Base-by-base conservation (phyloP, 2,888 invertebrate genomes). In the Druceiella hillmani region DNA sequence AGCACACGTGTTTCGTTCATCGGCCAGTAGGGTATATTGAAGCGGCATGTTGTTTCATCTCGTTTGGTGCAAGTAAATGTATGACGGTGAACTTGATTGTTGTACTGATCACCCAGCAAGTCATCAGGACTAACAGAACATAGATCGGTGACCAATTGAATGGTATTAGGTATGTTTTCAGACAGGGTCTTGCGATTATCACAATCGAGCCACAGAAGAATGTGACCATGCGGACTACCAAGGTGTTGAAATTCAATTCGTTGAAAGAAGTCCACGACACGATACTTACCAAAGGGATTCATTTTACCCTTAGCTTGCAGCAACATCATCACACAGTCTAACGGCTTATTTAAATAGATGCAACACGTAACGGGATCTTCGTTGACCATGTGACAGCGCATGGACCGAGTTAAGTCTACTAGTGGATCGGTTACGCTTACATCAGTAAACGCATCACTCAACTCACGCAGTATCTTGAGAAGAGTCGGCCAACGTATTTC, bases 51-150 rank as follows among this genome's bases (percentile, higher is more conserved):
- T n/a, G n/a, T n/a, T n/a, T n/a, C n/a, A n/a, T n/a, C n/a, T n/a
- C n/a, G n/a, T n/a, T n/a, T n/a, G n/a, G n/a, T n/a, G 44, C 55
- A 54, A 2, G 54, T 55, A 36, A 50, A 51, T 2, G 54, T 55
- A 36, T 55, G 55, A 12, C 51, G 51, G 37, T 57, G 55, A 7
- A 43, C 48, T 47, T 54, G 51, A 13, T 52, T 36, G 20, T 44
- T 39, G n/a, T n/a, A n/a, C 10, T 47, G 49, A 38, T 50, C 36
- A 7, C 42, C 44, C 2, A 49, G 47, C 20, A 48, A 41, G 30
- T 44, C 44, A 5, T 22, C 10, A 12, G 29, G 36, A 1, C 44
- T 41, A 4, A 52, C 48, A 5, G 52, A 49, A 26, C 48, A 39
- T 13, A 53, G 32, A 27, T 14, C 5, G 40, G 56, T 49, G 9